Base-by-base conservation (phyloP, 1,140 invertebrate species). In the Trichogramma pretiosum region DNA sequence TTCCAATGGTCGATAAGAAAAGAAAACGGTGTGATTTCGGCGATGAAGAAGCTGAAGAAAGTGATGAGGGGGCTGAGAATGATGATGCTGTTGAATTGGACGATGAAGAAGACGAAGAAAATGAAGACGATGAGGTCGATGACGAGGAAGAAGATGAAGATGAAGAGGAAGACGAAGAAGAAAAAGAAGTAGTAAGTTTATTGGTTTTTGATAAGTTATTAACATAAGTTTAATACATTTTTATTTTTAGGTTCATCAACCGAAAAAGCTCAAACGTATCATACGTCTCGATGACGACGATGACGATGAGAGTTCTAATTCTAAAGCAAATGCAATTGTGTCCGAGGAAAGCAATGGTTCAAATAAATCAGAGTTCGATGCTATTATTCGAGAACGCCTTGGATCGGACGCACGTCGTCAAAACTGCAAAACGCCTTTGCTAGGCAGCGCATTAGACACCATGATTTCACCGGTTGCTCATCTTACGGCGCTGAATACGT, bases 11-110 rank as follows among this genome's bases (percentile, higher is more conserved):
- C 24, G 58, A 61, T 5, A 64, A 60, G 7, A 62, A 63, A 36
- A 59, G 50, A 21, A 56, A 54, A 19, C 58, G 50, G 23, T 58
- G 56, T 33, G 45, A 24, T 2, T 72, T 66, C 51, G 62, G 42
- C 4, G 65, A 73, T 33, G 68, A 72, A 18, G 68, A 71, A 46
- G 70, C 64, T 5, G 64, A 70, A 49, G 64, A 67, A 7, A 67
- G 62, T 32, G 59, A 59, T 30, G 57, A 60, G 26, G 56, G 57
- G 21, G 51, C 53, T 18, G 48, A 56, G 23, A 58, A 70, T 47
- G 67, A 71, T 48, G 64, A 73, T 39, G 67, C 66, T 42, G 73
- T 67, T 28, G 61, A 66, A 22, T 50, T 64, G 9, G 62, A 66
- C 35, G 61, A 65, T 21, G 58, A 66, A 19, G 60, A 64, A 48